Evolutionary conservation across 2,113 vertebrate genomes (phyloP).

Genomic region (Xenotilapia flavipinnis): DNA sequence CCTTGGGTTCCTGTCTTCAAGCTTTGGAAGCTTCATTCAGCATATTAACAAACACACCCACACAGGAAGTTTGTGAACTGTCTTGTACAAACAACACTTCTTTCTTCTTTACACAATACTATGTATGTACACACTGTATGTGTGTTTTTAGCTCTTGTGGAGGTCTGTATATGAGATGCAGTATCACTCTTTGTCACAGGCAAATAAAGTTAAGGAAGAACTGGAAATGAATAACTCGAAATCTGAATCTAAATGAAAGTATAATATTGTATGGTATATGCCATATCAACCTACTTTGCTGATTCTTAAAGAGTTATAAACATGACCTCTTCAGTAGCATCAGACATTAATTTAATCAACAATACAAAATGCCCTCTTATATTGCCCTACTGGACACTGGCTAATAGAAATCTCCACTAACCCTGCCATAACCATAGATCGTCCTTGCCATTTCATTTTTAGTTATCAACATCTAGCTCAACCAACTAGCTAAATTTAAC

Average conservation of each 20-base stretch:
- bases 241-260: neutral
- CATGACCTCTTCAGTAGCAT: neutral
- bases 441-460: neutral
- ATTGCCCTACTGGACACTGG: neutral
- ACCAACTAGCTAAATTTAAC: neutral
- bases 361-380: neutral
- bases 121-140: neutral
- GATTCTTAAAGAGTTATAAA: neutral
- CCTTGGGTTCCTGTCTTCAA: neutral
- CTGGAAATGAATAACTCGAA: neutral
- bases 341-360: neutral
- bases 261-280: neutral
- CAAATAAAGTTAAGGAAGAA: neutral
- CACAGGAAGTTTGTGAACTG: neutral
- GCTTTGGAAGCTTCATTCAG: neutral
- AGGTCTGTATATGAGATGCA: neutral
- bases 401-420: neutral
- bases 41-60: neutral
- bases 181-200: neutral
- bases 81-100: neutral
- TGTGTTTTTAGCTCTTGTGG: neutral
- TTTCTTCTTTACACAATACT: neutral
- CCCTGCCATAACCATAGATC: neutral
- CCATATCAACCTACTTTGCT: neutral
- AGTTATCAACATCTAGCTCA: neutral